phyloP scores from a whole-genome alignment of 1,140 invertebrate species.

The Drosophila ogumai region DNA sequence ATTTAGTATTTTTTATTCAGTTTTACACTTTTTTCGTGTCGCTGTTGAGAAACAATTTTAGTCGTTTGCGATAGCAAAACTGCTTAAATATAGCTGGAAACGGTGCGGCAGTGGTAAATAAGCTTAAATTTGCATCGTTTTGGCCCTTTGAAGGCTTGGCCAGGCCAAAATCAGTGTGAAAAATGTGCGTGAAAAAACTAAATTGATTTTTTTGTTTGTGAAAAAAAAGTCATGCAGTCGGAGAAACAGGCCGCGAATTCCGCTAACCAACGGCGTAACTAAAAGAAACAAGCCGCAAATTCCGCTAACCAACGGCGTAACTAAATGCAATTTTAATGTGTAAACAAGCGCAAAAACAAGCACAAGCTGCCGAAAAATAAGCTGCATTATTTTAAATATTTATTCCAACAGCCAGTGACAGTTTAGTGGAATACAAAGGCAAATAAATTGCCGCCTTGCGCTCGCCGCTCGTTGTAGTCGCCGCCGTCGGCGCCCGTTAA shows the following conservation, averaged over 20 bases:
- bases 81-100: constrained; percentile 65
- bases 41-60: constrained; percentile 81
- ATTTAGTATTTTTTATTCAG: too few relatives aligned
- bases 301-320: constrained; percentile 16
- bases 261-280: constrained; percentile 14
- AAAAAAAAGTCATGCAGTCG: constrained; percentile 72
- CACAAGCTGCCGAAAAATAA: background rate
- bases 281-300: constrained; percentile 13
- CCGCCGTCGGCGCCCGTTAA: constrained; percentile 47
- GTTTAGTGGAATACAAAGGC: background rate
- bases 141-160: constrained; percentile 15
- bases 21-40: constrained; percentile 85
- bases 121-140: constrained; percentile 57
- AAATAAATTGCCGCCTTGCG: constrained; percentile 9
- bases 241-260: constrained; percentile 8
- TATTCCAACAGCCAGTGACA: background rate
- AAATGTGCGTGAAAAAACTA: constrained; percentile 82
- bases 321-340: constrained; percentile 5
- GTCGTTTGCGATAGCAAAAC: constrained; percentile 66
- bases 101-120: constrained; percentile 64
- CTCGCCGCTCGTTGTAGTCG: constrained; percentile 26
- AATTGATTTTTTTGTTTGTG: constrained; percentile 84
- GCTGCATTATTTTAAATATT: background rate
- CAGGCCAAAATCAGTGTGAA: constrained; percentile 58
- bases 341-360: background rate